Percentiles rank a stretch among this genome's conserved stretches.
phyloP scores from a whole-genome alignment of 2,113 vertebrate species.

The Oncorhynchus kisutch region DNA sequence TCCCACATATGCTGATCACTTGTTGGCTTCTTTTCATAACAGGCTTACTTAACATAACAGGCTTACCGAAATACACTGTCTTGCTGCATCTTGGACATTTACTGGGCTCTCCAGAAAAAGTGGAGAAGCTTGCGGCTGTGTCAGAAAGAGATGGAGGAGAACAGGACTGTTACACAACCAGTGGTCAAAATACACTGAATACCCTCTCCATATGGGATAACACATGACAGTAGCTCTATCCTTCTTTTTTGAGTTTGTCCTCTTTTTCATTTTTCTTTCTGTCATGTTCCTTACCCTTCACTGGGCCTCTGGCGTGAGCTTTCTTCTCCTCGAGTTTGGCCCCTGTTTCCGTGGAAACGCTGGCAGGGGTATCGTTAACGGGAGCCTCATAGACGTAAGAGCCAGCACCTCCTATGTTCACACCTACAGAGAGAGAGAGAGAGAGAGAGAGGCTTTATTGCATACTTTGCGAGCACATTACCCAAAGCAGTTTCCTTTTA shows the following conservation, averaged over 20 bases:
- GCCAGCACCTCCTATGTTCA: conserved; percentile 89
- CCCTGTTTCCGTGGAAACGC: conserved; percentile 73
- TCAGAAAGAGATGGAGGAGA: conserved; percentile 6
- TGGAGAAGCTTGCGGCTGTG: conserved; percentile 90
- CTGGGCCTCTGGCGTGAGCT: conserved; percentile 79
- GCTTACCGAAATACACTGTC: conserved; percentile 92
- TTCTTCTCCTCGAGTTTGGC: conserved; percentile 77
- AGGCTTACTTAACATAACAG: conserved; percentile 68
- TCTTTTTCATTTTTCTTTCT: conserved; percentile 13
- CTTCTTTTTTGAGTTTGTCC: not conserved
- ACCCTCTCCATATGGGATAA: not conserved
- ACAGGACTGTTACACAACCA: not conserved
- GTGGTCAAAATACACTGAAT: not conserved
- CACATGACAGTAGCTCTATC: not conserved
- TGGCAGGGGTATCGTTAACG: conserved; percentile 69
- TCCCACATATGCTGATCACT: too few species aligned
- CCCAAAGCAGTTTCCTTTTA: not conserved
- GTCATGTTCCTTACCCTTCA: conserved; percentile 79
- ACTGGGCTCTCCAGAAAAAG: conserved; percentile 89
- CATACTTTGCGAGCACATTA: not conserved
- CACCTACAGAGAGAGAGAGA: conserved; percentile 66
- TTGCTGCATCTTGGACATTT: conserved; percentile 91
- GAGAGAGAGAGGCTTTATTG: not conserved
- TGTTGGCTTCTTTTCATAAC: not conserved
- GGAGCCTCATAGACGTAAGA: conserved; percentile 86